These are phyloP conservation scores for Aethes cnicana DNA, from an alignment of 2,888 invertebrate genomes.

Conservation along the genomic window DNA sequence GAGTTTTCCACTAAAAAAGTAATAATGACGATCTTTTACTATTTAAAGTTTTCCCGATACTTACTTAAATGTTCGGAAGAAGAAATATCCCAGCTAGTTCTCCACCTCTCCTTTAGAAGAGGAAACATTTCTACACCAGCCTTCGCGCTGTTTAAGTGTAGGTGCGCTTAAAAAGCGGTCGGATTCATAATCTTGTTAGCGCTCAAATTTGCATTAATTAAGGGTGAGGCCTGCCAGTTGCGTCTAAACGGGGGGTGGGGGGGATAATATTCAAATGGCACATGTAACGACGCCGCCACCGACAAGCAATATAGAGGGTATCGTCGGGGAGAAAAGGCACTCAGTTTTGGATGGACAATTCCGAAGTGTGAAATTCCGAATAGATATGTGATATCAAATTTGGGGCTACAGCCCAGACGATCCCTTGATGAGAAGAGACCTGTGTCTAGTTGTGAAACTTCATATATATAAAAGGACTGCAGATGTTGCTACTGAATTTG, in stretches of 20 bases:
- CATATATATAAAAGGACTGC: too few relatives aligned
- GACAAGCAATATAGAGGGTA: slow-evolving; percentile 77
- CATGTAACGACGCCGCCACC: slow-evolving; percentile 79
- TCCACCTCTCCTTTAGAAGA: background rate
- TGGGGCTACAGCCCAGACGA: too few relatives aligned
- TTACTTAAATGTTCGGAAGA: too few relatives aligned
- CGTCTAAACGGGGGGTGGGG: slow-evolving; percentile 59
- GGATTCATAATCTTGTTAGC: slow-evolving; percentile 82
- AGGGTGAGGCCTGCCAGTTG: slow-evolving; percentile 69
- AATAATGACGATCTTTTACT: too few relatives aligned
- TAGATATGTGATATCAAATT: too few relatives aligned
- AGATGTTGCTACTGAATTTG: too few relatives aligned
- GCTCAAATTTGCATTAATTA: slow-evolving; percentile 83
- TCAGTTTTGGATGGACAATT: background rate
- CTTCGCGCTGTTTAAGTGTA: slow-evolving; percentile 48
- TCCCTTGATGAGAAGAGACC: too few relatives aligned
- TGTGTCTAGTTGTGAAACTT: too few relatives aligned
- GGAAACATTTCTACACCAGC: slow-evolving; percentile 10
- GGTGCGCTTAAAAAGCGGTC: slow-evolving; percentile 70
- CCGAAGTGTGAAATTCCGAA: too few relatives aligned
- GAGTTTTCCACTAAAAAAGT: too few relatives aligned
- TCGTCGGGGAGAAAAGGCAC: slow-evolving; percentile 38
- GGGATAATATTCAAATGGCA: slow-evolving; percentile 83
- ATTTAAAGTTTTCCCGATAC: too few relatives aligned
- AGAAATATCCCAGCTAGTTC: too few relatives aligned